Percentiles rank a stretch among this genome's conserved stretches.
Evolutionary conservation across 1,140 invertebrate genomes (phyloP).

Genomic region (Penaeus chinensis): DNA sequence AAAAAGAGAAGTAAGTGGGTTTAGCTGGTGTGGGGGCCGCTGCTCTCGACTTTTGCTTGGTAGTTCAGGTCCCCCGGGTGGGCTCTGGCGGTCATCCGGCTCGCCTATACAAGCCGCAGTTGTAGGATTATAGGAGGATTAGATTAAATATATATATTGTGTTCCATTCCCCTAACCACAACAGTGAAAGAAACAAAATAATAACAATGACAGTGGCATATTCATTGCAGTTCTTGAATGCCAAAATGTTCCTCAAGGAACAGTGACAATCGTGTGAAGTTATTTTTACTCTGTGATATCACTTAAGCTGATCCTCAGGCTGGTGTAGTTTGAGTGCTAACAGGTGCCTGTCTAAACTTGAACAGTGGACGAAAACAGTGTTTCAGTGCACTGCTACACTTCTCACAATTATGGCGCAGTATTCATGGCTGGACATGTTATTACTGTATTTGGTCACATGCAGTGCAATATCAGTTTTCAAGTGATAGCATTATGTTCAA

Average conservation of each 20-base stretch:
- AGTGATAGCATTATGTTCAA: slow-evolving; percentile 19
- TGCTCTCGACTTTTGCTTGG: slow-evolving; percentile 46
- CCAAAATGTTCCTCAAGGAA: slow-evolving; percentile 45
- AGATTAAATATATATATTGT: slow-evolving; percentile 56
- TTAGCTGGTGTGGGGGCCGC: slow-evolving; percentile 7
- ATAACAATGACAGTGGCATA: slow-evolving; percentile 57
- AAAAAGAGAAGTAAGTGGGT: too few relatives aligned
- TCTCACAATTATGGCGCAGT: slow-evolving; percentile 35
- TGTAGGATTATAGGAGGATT: slow-evolving; percentile 56
- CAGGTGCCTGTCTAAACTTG: slow-evolving; percentile 53
- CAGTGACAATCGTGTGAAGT: slow-evolving; percentile 34
- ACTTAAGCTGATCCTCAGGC: slow-evolving; percentile 52
- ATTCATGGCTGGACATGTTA: slow-evolving; percentile 46
- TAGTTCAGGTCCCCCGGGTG: slow-evolving; percentile 49
- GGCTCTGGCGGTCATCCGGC: slow-evolving; percentile 44
- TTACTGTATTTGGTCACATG: slow-evolving; percentile 26
- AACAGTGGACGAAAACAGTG: slow-evolving; percentile 60
- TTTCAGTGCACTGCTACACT: slow-evolving; percentile 61
- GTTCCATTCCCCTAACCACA: slow-evolving; percentile 60
- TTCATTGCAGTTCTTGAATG: slow-evolving; percentile 56
- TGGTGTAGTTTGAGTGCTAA: slow-evolving; percentile 44
- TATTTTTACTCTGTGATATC: slow-evolving; percentile 42
- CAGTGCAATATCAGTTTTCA: slow-evolving; percentile 30
- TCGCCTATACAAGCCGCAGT: slow-evolving; percentile 39
- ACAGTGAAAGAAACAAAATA: slow-evolving; percentile 58